These are phyloP conservation scores for Lanius collurio DNA, from an alignment of 2,113 vertebrate genomes.

Conservation along the genomic window DNA sequence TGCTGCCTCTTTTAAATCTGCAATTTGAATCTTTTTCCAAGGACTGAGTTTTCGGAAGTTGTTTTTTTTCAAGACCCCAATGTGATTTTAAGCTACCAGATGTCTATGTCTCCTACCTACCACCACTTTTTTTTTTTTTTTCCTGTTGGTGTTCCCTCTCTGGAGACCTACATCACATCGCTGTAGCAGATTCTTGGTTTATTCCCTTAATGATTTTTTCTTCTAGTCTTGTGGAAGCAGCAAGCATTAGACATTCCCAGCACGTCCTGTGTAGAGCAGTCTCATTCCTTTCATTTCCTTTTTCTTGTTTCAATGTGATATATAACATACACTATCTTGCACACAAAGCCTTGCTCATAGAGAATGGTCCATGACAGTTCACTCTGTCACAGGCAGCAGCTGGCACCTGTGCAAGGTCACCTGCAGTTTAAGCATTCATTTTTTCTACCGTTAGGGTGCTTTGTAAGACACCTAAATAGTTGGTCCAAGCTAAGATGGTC, in stretches of 20 bases:
- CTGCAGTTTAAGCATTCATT: background rate
- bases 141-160: background rate
- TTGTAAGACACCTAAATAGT: background rate
- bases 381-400: background rate
- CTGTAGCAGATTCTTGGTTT: background rate
- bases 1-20: background rate
- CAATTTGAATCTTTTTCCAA: background rate
- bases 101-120: rapidly evolving
- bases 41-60: background rate
- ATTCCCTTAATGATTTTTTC: background rate
- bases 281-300: background rate
- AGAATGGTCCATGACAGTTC: background rate
- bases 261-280: background rate
- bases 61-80: background rate
- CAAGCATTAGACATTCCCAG: background rate
- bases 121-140: rapidly evolving
- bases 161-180: background rate
- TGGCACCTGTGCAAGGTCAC: background rate
- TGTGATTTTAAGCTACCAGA: background rate
- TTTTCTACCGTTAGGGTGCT: background rate
- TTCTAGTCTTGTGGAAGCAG: background rate
- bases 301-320: background rate
- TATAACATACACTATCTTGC: background rate
- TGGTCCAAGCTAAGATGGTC: background rate
- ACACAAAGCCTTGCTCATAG: background rate